Percentiles rank a stretch among this genome's conserved stretches.
Conservation (phyloP, 2,113 vertebrate species). For the Hipposideros armiger region DNA sequence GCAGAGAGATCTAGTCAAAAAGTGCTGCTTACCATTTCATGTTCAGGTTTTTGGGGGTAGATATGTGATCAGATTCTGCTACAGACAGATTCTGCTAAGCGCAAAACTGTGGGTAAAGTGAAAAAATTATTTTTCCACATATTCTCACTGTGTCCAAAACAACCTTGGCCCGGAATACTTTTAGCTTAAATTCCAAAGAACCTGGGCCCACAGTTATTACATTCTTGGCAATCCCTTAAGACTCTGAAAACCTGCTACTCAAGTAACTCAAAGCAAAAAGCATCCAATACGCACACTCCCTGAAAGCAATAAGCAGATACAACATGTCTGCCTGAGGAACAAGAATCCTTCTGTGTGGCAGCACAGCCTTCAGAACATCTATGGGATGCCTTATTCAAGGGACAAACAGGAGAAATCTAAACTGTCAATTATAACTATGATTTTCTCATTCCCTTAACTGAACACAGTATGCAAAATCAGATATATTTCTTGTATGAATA, state of each 20-base stretch:
- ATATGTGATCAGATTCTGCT: not conserved
- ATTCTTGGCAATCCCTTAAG: constrained; percentile 68
- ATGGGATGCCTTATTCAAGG: constrained; percentile 6
- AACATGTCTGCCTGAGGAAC: not conserved
- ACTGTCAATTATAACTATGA: not conserved
- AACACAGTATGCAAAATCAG: not conserved
- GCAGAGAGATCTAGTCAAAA: not conserved
- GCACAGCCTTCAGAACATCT: not conserved
- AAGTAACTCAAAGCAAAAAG: constrained; percentile 74
- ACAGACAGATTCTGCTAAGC: not conserved
- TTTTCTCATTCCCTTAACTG: constrained; percentile 28
- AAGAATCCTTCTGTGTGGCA: not conserved
- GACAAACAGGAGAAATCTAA: not conserved
- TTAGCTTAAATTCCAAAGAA: constrained; percentile 23
- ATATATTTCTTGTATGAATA: not conserved
- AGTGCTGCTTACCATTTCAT: not conserved
- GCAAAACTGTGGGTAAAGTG: constrained; percentile 21
- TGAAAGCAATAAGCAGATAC: constrained; percentile 50
- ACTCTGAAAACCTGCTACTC: constrained; percentile 61
- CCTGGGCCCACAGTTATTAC: accelerated
- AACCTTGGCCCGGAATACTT: not conserved
- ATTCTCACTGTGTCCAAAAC: not conserved
- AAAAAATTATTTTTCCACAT: not conserved
- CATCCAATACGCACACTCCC: constrained; percentile 35
- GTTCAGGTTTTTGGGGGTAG: not conserved